phyloP scores from a whole-genome alignment of 2,797 vertebrate species.

The Caiman crocodilus region DNA sequence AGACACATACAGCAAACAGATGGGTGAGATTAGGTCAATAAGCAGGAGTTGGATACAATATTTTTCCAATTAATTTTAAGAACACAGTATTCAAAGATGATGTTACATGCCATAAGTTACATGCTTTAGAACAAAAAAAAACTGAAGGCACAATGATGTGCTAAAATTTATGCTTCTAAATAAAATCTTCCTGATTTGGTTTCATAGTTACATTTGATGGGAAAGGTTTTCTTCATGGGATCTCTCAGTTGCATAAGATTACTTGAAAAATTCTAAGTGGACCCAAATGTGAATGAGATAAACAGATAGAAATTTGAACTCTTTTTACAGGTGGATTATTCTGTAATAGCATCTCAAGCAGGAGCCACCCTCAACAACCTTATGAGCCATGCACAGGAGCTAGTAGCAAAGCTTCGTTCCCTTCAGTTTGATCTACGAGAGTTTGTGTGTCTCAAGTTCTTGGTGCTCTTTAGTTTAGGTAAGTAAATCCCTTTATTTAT shows the following conservation, averaged over 20 bases:
- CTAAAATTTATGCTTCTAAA: not conserved
- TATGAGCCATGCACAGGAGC: slow-evolving; percentile 94
- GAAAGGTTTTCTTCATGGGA: not conserved
- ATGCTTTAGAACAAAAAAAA: not conserved
- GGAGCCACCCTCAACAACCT: slow-evolving; percentile 96
- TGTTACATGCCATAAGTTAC: not conserved
- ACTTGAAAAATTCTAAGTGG: not conserved
- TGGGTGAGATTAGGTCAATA: not conserved
- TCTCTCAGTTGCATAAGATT: not conserved
- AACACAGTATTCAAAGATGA: not conserved
- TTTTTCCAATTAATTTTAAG: not conserved
- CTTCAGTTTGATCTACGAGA: slow-evolving; percentile 97
- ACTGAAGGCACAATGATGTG: not conserved
- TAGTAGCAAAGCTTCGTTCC: slow-evolving; percentile 94
- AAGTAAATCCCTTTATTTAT: slow-evolving; percentile 74
- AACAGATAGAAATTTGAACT: slow-evolving; percentile 16
- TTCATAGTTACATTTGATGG: not conserved
- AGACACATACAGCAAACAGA: not conserved
- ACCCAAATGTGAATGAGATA: not conserved
- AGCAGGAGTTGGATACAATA: not conserved
- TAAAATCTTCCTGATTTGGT: not conserved
- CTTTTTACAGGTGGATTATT: slow-evolving; percentile 93
- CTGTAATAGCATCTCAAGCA: slow-evolving; percentile 93
- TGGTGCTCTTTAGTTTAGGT: slow-evolving; percentile 99
- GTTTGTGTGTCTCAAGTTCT: slow-evolving; percentile 98